Percentiles rank a stretch among this genome's conserved stretches.
phyloP scores from a whole-genome alignment of 2,113 vertebrate genomes.

The Gnathonemus echidnorhynchus region DNA sequence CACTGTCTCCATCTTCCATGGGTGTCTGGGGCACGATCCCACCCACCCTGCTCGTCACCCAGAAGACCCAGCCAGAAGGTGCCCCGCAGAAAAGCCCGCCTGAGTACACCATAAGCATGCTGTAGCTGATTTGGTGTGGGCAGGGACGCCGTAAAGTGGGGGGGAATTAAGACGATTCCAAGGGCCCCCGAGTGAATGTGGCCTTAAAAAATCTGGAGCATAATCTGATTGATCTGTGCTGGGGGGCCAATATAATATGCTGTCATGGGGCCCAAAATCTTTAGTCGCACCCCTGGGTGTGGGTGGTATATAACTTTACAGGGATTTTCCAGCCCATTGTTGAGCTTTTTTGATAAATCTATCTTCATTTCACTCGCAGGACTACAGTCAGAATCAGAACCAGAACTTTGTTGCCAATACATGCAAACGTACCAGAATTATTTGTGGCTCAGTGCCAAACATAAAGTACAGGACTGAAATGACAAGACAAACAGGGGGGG shows the following conservation, averaged over 20 bases:
- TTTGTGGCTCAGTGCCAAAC: not conserved
- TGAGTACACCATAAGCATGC: not conserved
- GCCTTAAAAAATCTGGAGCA: not conserved
- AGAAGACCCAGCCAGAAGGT: not conserved
- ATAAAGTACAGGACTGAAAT: not conserved
- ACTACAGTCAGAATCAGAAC: not conserved
- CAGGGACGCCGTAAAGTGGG: not conserved
- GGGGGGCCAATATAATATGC: not conserved
- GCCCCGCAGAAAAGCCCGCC: not conserved
- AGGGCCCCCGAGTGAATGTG: no score
- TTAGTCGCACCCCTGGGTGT: not conserved
- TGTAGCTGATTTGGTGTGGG: not conserved
- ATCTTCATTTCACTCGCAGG: not conserved
- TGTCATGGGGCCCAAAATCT: not conserved
- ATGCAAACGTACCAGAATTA: not conserved
- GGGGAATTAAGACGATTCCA: no score
- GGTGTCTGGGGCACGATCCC: not conserved
- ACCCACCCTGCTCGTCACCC: not conserved
- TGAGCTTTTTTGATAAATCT: not conserved
- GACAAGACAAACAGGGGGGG: not conserved
- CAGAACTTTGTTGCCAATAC: not conserved
- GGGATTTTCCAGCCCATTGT: not conserved
- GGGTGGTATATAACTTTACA: not conserved
- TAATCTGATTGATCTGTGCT: not conserved
- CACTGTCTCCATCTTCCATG: slow-evolving; percentile 9